Evolutionary conservation across 2,113 vertebrate species (phyloP).

Genomic region (Apteryx owenii): DNA sequence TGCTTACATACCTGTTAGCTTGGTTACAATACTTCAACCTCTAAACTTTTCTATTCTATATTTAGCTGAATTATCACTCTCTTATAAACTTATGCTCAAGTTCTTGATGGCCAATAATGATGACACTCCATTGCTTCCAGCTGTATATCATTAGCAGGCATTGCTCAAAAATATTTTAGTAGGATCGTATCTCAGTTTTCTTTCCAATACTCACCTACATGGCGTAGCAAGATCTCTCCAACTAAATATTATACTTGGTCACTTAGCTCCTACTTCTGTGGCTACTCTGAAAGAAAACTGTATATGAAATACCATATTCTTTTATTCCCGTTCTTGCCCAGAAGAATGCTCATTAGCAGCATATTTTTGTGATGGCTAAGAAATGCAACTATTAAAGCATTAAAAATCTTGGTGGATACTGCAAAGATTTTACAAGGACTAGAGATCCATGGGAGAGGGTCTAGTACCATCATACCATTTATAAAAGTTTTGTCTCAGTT

Average conservation of each 20-base stretch:
- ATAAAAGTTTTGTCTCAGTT: background rate
- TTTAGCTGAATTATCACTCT: background rate
- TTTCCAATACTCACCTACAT: background rate
- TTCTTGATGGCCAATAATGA: background rate
- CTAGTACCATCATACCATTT: background rate
- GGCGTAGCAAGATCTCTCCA: background rate
- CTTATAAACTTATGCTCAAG: background rate
- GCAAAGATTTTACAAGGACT: background rate
- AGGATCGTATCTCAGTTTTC: background rate
- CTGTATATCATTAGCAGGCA: background rate
- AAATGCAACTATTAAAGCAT: background rate
- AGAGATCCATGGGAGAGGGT: background rate
- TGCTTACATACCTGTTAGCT: background rate
- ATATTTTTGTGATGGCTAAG: background rate
- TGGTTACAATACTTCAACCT: background rate
- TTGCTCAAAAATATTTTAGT: background rate
- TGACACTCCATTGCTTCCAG: background rate
- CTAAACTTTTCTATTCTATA: background rate
- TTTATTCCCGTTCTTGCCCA: background rate
- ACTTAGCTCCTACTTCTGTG: background rate
- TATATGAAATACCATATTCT: background rate
- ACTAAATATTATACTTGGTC: background rate
- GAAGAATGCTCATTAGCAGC: background rate
- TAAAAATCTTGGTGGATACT: background rate
- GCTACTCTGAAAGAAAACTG: background rate